These are phyloP conservation scores for Zaprionus capensis DNA, from an alignment of 1,140 invertebrate genomes.

Conservation along the genomic window DNA sequence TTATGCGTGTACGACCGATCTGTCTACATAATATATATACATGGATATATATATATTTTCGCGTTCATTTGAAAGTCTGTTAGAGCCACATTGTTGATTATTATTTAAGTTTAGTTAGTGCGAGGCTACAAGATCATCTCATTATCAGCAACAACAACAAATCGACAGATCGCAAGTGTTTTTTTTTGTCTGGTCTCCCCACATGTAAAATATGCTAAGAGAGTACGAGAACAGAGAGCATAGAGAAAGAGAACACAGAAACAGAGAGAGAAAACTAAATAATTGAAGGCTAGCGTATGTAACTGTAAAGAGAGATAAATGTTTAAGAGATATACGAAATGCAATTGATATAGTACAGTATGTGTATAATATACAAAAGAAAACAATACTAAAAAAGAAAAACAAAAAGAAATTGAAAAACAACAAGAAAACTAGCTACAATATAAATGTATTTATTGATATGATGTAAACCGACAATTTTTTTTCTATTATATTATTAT, in stretches of 20 bases:
- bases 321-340: constrained; percentile 27
- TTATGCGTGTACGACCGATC: constrained; percentile 21
- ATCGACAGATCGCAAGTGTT: constrained; percentile 10
- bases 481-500: constrained; percentile 33
- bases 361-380: constrained; percentile 45
- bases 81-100: constrained; percentile 83
- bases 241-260: background rate
- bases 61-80: constrained; percentile 76
- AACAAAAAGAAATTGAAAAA: constrained; percentile 16
- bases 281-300: constrained; percentile 9
- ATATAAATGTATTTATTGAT: constrained; percentile 62
- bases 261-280: constrained; percentile 15
- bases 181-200: constrained; percentile 22
- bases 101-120: constrained; percentile 84
- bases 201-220: constrained; percentile 11
- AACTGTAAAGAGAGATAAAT: constrained; percentile 23
- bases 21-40: background rate
- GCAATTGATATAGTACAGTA: constrained; percentile 18
- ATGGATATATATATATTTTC: constrained; percentile 35
- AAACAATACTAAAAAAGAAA: background rate
- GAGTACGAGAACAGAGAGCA: background rate
- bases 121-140: constrained; percentile 69
- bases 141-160: constrained; percentile 18
- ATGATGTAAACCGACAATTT: constrained; percentile 38
- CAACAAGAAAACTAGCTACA: constrained; percentile 54